phyloP scores from a whole-genome alignment of 2,113 vertebrate species.

The Thryonomys swinderianus region DNA sequence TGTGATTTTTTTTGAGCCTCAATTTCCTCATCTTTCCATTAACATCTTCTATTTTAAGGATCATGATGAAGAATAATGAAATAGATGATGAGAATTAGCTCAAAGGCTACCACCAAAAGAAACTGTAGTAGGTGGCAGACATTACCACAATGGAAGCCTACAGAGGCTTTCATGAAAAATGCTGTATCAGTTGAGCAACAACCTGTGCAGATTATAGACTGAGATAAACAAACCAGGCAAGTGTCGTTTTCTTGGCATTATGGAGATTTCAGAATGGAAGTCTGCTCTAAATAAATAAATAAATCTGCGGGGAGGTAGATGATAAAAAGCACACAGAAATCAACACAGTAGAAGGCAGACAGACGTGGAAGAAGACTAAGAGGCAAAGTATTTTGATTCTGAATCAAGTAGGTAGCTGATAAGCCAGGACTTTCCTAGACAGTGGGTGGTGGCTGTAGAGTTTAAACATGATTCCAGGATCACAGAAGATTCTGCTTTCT shows the following conservation, averaged over 20 bases:
- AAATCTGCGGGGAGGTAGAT: constrained; percentile 18
- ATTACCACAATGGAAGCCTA: neutral
- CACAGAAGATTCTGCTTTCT: constrained; percentile 31
- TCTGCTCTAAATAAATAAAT: neutral
- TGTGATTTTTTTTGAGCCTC: constrained; percentile 1
- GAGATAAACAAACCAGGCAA: constrained; percentile 45
- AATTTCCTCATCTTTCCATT: neutral
- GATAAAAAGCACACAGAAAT: constrained; percentile 52
- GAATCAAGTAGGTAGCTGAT: constrained; percentile 63
- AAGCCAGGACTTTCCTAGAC: constrained; percentile 44
- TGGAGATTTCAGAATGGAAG: constrained; percentile 48
- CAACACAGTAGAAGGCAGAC: constrained; percentile 25
- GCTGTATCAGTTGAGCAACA: neutral
- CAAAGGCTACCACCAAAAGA: neutral
- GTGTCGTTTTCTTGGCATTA: constrained; percentile 3
- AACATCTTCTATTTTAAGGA: neutral
- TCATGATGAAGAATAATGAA: neutral
- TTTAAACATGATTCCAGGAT: constrained; percentile 61
- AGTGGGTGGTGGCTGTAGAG: neutral
- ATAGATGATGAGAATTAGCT: neutral
- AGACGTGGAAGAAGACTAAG: constrained; percentile 53
- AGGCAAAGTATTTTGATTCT: constrained; percentile 65
- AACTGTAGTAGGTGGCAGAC: neutral
- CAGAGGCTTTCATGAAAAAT: neutral
- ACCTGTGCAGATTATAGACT: neutral